phyloP scores from a whole-genome alignment of 1,140 invertebrate species.

The Trigoniulus corallinus region DNA sequence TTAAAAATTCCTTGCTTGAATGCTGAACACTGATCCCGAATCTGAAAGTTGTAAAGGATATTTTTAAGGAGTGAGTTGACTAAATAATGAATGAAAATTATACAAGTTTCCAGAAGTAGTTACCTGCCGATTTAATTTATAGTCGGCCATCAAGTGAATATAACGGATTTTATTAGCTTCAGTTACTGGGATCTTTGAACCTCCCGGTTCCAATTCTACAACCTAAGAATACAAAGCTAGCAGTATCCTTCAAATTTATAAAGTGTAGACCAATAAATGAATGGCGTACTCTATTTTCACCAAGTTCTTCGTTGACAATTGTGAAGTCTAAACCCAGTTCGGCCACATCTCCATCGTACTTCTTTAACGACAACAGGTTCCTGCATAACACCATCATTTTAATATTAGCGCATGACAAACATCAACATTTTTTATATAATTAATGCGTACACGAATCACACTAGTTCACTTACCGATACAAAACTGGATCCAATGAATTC shows the following conservation, averaged over 20 bases:
- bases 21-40: constrained; percentile 64
- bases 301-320: constrained; percentile 70
- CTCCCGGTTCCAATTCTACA: constrained; percentile 77
- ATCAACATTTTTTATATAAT: constrained; percentile 2
- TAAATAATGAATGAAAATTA: not conserved
- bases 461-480: constrained; percentile 50
- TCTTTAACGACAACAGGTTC: constrained; percentile 73
- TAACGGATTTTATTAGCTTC: constrained; percentile 88
- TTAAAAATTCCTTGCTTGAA: constrained; percentile 69
- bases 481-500: constrained; percentile 75
- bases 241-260: not conserved
- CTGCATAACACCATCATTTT: constrained; percentile 20
- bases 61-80: constrained; percentile 3
- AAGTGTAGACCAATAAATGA: not conserved
- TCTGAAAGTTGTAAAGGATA: no score
- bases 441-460: not conserved
- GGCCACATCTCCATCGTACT: constrained; percentile 40
- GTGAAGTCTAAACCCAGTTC: constrained; percentile 74
- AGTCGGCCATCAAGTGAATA: constrained; percentile 89
- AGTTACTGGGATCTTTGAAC: constrained; percentile 74
- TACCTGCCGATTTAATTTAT: constrained; percentile 78
- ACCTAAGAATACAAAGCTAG: constrained; percentile 29
- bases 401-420: constrained; percentile 6
- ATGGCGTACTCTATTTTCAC: constrained; percentile 54
- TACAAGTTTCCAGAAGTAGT: constrained; percentile 5